Evolutionary conservation across 1,140 invertebrate genomes (phyloP), one percentile per base, ranked within the genome.

Genomic region (Archivesica marissinica): DNA sequence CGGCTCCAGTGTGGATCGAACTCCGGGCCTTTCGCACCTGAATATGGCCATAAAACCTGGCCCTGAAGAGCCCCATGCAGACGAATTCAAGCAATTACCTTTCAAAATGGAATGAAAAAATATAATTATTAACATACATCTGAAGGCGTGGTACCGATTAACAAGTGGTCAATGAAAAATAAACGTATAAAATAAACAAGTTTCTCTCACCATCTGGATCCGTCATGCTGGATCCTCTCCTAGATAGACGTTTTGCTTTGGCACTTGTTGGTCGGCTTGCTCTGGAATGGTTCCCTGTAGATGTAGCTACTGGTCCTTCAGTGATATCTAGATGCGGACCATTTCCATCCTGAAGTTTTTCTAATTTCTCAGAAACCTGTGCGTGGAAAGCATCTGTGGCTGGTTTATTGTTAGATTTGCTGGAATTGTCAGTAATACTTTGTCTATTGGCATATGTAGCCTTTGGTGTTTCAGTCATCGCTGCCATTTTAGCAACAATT

Each of bases 401-500:
- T 35, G 74, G 41, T 9, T 50, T 54, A 50, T 72, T 52, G 23
- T 25, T 38, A 25, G 47, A 11, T 59, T 28, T 59, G 11, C n/a
- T 41, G 20, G 17, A n/a, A 68, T 52, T 39, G 39, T 52, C 75
- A 23, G 9, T 68, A 25, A 66, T 33, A 2, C 41, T 52, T 50
- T 84, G 70, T 52, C 38, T 74, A 33, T 25, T 76, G 25, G 56
- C 70, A 33, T 77, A 56, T 30, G 74, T 78, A 7, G 74, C 75
- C 38, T 78, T 85, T 28, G 82, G 82, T 7, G 75, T 78, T n/a
- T 77, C 74, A 23, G 74, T 50, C 39, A 77, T 38, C 17, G 82
- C 80, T 17, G 80, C 80, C 80, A 83, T 83, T 64, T 83, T 83
- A 56, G 80, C 80, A 47, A 83, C 80, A 25, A 72, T 44, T 2